phyloP scores from a whole-genome alignment of 2,888 invertebrate genomes.

The Ceramica pisi region DNA sequence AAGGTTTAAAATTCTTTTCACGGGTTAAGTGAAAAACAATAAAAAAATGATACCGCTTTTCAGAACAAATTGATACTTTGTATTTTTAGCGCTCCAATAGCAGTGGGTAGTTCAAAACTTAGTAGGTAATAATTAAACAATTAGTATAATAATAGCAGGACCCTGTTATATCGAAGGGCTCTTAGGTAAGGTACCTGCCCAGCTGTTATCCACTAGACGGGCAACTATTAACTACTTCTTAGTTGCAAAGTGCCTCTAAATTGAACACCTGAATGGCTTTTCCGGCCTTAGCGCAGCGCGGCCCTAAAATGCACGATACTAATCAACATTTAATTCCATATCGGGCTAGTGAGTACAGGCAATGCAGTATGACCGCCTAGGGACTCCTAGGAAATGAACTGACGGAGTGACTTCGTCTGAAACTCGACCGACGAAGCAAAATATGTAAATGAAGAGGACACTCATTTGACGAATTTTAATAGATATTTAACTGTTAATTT shows the following conservation, averaged over 20 bases:
- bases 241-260: slow-evolving; percentile 84
- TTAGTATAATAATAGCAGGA: slow-evolving; percentile 68
- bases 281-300: slow-evolving; percentile 69
- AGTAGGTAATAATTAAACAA: slow-evolving; percentile 36
- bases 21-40: slow-evolving; percentile 1
- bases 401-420: slow-evolving; percentile 77
- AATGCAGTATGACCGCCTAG: slow-evolving; percentile 79
- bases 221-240: slow-evolving; percentile 84
- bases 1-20: slow-evolving; percentile 1
- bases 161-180: slow-evolving; percentile 68
- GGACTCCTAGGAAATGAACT: slow-evolving; percentile 86
- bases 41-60: neutral
- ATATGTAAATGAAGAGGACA: slow-evolving; percentile 88
- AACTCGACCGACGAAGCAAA: slow-evolving; percentile 82
- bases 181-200: slow-evolving; percentile 73
- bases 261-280: slow-evolving; percentile 83
- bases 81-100: neutral
- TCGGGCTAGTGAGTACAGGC: slow-evolving; percentile 75
- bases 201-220: slow-evolving; percentile 71
- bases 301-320: slow-evolving; percentile 83
- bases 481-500: slow-evolving; percentile 88
- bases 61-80: neutral
- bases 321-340: slow-evolving; percentile 89
- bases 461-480: slow-evolving; percentile 89
- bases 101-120: neutral